Conservation (phyloP, 2,113 vertebrate genomes). For the Apaloderma vittatum region DNA sequence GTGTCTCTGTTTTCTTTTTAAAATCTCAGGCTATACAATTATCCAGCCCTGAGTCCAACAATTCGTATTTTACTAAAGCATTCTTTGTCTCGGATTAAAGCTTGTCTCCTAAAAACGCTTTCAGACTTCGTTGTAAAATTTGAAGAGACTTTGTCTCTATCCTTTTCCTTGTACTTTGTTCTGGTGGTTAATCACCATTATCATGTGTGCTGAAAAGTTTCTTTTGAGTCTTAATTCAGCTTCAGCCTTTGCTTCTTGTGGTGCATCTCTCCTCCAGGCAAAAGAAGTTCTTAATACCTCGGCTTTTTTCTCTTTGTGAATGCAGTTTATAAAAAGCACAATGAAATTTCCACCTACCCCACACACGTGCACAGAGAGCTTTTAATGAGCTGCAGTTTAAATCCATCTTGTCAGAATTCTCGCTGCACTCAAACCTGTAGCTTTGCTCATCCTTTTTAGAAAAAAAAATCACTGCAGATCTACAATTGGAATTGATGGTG, state of each 20-base stretch:
- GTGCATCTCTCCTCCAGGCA: neutral
- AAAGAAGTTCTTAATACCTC: neutral
- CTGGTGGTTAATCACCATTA: constrained; percentile 27
- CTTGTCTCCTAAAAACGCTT: neutral
- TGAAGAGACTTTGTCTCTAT: constrained; percentile 30
- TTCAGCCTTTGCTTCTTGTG: constrained; percentile 10
- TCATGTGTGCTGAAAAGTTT: constrained; percentile 36
- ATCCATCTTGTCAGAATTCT: neutral
- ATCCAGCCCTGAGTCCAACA: constrained; percentile 8
- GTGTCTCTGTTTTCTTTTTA: neutral
- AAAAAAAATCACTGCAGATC: neutral
- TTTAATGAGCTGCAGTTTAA: neutral
- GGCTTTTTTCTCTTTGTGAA: neutral
- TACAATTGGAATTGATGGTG: neutral
- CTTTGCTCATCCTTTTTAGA: neutral
- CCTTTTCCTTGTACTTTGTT: constrained; percentile 40
- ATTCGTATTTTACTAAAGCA: constrained; percentile 24
- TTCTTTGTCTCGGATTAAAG: constrained; percentile 53
- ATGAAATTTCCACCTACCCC: neutral
- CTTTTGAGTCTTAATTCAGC: constrained; percentile 30
- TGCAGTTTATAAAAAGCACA: neutral
- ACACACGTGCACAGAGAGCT: neutral
- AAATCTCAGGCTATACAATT: constrained; percentile 21
- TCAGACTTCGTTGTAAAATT: constrained; percentile 25
- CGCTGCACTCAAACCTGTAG: neutral